phyloP scores from a whole-genome alignment of 2,888 invertebrate genomes.

The Mamestra brassicae region DNA sequence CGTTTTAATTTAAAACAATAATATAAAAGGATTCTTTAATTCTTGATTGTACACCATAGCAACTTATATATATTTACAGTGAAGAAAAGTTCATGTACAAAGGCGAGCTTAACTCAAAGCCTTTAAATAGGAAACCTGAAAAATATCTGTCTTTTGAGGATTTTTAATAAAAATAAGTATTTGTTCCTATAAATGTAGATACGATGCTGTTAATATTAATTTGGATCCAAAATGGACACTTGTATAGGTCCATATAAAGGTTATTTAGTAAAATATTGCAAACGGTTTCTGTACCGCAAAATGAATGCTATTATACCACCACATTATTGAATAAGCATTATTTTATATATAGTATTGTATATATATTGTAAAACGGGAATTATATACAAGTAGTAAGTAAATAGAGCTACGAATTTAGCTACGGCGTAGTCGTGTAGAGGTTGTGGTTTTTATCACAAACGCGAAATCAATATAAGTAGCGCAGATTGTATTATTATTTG shows the following conservation, averaged over 20 bases:
- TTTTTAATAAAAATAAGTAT: neutral
- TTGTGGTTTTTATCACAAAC: slow-evolving; percentile 50
- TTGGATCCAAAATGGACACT: neutral
- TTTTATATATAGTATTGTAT: slow-evolving; percentile 1
- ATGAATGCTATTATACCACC: neutral
- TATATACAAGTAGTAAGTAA: slow-evolving; percentile 3
- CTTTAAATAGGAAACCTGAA: neutral
- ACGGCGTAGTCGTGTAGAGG: slow-evolving; percentile 31
- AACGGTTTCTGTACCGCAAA: slow-evolving; percentile 15
- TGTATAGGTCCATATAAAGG: neutral
- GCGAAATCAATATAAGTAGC: slow-evolving; percentile 40
- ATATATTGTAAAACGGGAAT: too few species aligned
- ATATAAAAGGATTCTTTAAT: slow-evolving; percentile 6
- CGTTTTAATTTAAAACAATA: slow-evolving; percentile 29
- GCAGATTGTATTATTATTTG: slow-evolving; percentile 47
- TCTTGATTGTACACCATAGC: too few species aligned
- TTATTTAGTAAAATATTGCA: slow-evolving; percentile 15
- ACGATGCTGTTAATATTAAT: slow-evolving; percentile 7
- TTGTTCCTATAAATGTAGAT: slow-evolving; percentile 1
- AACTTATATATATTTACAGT: too few species aligned
- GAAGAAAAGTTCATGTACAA: too few species aligned
- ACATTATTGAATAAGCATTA: slow-evolving; percentile 17
- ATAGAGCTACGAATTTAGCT: slow-evolving; percentile 24
- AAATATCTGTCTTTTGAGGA: neutral
- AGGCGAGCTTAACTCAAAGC: too few species aligned